A percentile compares a stretch with the other conserved stretches of the same genome.
Conservation (phyloP, 1,140 invertebrate genomes). For the Adoxophyes honmai region DNA sequence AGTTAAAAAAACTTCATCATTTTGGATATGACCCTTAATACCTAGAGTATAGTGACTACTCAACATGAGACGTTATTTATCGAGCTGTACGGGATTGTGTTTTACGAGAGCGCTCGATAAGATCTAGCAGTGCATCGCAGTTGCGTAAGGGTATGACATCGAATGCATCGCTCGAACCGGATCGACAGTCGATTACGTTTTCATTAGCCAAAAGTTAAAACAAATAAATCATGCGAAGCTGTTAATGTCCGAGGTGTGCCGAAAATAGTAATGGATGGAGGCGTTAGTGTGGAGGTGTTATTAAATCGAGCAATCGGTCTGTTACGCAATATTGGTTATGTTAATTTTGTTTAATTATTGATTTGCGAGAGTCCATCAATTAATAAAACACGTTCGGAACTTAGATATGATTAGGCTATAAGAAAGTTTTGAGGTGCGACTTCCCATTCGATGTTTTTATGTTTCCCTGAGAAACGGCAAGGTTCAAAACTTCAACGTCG, state of each 20-base stretch:
- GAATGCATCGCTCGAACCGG: conserved; percentile 16
- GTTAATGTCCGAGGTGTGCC: conserved; percentile 10
- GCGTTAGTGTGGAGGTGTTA: not conserved
- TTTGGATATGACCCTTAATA: no score
- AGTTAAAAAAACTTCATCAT: not conserved
- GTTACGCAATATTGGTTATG: not conserved
- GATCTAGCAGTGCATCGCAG: conserved; percentile 44
- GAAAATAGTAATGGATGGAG: conserved; percentile 2
- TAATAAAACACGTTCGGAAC: no score
- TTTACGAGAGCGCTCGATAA: conserved; percentile 20
- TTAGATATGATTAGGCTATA: no score
- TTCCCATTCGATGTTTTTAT: no score
- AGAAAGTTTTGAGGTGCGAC: no score
- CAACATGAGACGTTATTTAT: no score
- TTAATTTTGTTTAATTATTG: not conserved
- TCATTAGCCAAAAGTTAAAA: conserved; percentile 7
- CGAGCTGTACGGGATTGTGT: no score
- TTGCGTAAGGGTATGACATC: conserved; percentile 48
- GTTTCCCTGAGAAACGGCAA: no score
- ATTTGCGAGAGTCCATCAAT: no score
- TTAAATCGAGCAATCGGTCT: not conserved
- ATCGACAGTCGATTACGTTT: conserved; percentile 12
- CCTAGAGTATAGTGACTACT: no score
- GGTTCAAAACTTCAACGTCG: no score
- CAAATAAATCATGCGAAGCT: conserved; percentile 13